Evolutionary conservation across 2,797 vertebrate genomes (phyloP).

Genomic region (Clarias pachynema): DNA sequence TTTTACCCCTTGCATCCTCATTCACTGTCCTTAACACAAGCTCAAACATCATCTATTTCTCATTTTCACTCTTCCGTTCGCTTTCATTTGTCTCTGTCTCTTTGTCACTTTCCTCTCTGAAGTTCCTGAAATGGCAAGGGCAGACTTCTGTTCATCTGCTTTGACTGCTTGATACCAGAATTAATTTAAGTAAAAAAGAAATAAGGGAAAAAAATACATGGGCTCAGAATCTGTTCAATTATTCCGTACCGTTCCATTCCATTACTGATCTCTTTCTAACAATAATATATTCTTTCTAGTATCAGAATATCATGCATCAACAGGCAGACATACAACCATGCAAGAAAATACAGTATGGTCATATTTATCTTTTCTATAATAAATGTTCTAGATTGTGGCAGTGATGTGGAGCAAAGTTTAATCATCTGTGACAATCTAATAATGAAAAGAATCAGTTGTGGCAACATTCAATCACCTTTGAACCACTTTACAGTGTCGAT

Average conservation of each 20-base stretch:
- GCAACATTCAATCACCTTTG: too few relatives aligned
- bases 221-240: conserved; percentile 39
- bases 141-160: conserved; percentile 47
- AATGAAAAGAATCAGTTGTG: neutral
- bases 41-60: neutral
- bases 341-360: neutral
- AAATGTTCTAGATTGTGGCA: neutral
- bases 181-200: conserved; percentile 51
- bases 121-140: conserved; percentile 35
- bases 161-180: conserved; percentile 27
- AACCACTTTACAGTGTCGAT: too few relatives aligned
- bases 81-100: conserved; percentile 8
- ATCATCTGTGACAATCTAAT: neutral
- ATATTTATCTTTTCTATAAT: neutral
- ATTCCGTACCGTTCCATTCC: conserved; percentile 21
- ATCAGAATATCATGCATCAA: neutral
- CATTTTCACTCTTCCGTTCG: neutral
- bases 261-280: neutral
- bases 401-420: neutral
- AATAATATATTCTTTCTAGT: neutral
- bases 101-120: conserved; percentile 23
- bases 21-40: neutral
- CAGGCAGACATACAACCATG: neutral
- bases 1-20: neutral
- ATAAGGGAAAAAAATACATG: conserved; percentile 17